These are phyloP conservation scores for Spea multiplicata DNA, from an alignment of 2,113 vertebrate species.

Conservation along the genomic window DNA sequence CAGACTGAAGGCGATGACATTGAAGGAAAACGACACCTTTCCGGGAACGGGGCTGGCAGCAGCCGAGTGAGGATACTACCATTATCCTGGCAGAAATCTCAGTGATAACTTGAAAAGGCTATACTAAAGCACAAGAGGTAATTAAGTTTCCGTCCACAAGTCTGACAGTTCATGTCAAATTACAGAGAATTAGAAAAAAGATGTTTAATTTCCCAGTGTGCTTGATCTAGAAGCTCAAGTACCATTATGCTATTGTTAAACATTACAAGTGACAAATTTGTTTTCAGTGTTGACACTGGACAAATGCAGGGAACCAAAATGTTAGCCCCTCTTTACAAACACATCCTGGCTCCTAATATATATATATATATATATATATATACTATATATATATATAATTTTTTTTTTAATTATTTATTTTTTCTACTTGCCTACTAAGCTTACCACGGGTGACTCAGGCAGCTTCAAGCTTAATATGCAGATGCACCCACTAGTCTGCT, in stretches of 20 bases:
- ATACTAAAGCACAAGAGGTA: conserved; percentile 35
- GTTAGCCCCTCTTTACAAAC: too few species aligned
- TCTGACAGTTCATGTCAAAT: conserved; percentile 35
- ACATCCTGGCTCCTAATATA: too few species aligned
- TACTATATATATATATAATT: too few species aligned
- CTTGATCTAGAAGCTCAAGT: conserved; percentile 3
- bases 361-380: too few species aligned
- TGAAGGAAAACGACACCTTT: conserved; percentile 40
- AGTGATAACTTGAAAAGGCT: conserved; percentile 36
- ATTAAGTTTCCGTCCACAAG: conserved; percentile 36
- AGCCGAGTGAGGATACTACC: background rate
- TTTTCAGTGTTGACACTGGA: background rate
- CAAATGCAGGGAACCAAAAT: too few species aligned
- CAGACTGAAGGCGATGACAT: conserved; percentile 36
- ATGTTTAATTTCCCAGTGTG: conserved; percentile 24
- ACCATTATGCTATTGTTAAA: conserved; percentile 1
- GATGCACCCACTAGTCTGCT: too few species aligned
- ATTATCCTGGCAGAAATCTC: conserved; percentile 29
- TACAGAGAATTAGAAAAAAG: conserved; percentile 27
- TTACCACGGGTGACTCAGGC: too few species aligned
- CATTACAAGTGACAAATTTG: background rate
- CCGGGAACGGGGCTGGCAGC: conserved; percentile 28
- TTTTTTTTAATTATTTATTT: too few species aligned
- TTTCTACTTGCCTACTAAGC: too few species aligned
- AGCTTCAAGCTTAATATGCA: too few species aligned